These are phyloP conservation scores for Parotia lawesii DNA, from an alignment of 2,113 vertebrate species.

Conservation along the genomic window DNA sequence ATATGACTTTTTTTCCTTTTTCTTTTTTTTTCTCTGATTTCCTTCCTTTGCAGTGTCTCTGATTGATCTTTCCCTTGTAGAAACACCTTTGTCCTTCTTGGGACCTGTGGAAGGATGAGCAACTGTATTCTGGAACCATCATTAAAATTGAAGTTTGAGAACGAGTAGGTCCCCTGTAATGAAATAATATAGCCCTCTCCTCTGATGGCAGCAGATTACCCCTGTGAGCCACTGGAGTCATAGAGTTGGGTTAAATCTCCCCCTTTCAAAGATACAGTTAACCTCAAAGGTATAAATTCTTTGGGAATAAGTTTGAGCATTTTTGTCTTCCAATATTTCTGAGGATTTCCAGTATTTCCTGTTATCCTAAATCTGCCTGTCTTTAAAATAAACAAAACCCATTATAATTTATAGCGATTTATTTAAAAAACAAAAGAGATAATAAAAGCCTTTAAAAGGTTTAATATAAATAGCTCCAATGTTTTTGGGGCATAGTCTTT, in stretches of 20 bases:
- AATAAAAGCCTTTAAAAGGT: background rate
- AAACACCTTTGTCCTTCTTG: background rate
- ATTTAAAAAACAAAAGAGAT: background rate
- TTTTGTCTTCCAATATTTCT: background rate
- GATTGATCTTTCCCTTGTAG: background rate
- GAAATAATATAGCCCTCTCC: background rate
- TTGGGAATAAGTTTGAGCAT: accelerated
- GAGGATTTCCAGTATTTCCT: background rate
- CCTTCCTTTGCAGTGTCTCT: background rate
- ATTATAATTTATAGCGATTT: background rate
- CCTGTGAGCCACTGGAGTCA: background rate
- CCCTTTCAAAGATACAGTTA: background rate
- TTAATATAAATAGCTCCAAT: background rate
- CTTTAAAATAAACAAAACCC: background rate
- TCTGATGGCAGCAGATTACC: background rate
- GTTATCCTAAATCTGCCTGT: background rate
- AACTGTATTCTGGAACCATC: background rate
- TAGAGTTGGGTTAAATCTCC: background rate
- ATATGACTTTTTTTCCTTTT: background rate
- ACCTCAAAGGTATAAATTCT: background rate
- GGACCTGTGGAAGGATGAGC: background rate
- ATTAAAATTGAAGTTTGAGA: background rate
- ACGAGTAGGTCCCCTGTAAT: background rate
- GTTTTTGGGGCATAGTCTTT: background rate
- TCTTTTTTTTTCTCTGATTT: background rate